Percentiles rank a stretch among this genome's conserved stretches.
These are phyloP conservation scores for Seira sanloemensis DNA, from an alignment of 2,888 invertebrate species.

Conservation along the genomic window DNA sequence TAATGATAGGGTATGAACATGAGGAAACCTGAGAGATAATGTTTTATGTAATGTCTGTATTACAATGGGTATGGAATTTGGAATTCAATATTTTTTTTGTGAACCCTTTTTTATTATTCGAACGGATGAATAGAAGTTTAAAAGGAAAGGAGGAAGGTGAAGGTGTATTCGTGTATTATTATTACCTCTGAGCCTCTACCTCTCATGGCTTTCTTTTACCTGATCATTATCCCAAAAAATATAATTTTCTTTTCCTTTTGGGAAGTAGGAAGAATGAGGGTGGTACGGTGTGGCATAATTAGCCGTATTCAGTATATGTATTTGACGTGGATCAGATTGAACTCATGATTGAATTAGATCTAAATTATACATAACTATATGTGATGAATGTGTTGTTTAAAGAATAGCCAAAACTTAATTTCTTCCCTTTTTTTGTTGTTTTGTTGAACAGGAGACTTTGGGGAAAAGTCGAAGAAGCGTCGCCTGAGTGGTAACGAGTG, in stretches of 20 bases:
- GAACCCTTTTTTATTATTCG: not conserved
- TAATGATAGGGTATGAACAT: not conserved
- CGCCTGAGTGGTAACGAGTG: slow-evolving; percentile 59
- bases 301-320: not conserved
- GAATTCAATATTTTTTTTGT: not conserved
- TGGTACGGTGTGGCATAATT: not conserved
- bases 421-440: slow-evolving; percentile 36
- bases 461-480: slow-evolving; percentile 65
- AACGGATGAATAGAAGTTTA: too few relatives aligned
- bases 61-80: not conserved
- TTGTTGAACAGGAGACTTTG: slow-evolving; percentile 70
- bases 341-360: not conserved
- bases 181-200: too few relatives aligned
- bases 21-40: too few relatives aligned
- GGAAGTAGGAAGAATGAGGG: not conserved
- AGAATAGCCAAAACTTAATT: slow-evolving; percentile 31
- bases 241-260: too few relatives aligned
- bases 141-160: not conserved
- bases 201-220: not conserved
- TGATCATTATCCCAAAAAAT: too few relatives aligned
- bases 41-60: not conserved
- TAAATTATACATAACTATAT: too few relatives aligned
- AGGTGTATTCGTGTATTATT: too few relatives aligned
- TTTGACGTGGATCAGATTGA: not conserved
- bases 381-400: slow-evolving; percentile 31